phyloP scores from a whole-genome alignment of 2,797 vertebrate species.

The Aphelocoma californica region DNA sequence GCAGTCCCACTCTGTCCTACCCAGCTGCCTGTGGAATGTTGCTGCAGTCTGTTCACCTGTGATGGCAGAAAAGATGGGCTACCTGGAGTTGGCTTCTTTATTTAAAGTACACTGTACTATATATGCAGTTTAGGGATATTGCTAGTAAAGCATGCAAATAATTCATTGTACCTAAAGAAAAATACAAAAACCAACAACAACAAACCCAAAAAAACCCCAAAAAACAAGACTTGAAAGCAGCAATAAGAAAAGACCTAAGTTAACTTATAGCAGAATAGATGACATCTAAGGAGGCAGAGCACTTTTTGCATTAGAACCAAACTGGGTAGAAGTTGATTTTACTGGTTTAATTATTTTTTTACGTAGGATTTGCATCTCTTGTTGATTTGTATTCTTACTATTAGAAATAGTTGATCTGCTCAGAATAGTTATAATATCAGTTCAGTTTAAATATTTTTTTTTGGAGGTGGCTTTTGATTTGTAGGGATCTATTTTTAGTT shows the following conservation, averaged over 20 bases:
- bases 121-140: not conserved
- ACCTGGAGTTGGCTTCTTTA: not conserved
- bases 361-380: not conserved
- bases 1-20: not conserved
- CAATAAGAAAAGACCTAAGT: not conserved
- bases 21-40: not conserved
- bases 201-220: not conserved
- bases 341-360: not conserved
- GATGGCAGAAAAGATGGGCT: not conserved
- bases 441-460: slow-evolving; percentile 7
- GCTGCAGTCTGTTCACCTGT: not conserved
- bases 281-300: not conserved
- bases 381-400: not conserved
- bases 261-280: not conserved
- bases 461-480: slow-evolving; percentile 21
- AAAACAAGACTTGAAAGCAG: not conserved
- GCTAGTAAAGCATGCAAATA: not conserved
- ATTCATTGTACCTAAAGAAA: not conserved
- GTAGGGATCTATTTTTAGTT: not conserved
- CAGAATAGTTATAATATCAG: not conserved
- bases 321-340: not conserved
- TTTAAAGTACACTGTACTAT: not conserved
- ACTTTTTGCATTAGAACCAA: not conserved
- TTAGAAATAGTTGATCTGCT: not conserved
- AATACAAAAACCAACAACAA: not conserved